Evolutionary conservation across 2,113 vertebrate species (phyloP), one percentile per base, ranked within the genome.

Genomic region (Oreochromis niloticus): DNA sequence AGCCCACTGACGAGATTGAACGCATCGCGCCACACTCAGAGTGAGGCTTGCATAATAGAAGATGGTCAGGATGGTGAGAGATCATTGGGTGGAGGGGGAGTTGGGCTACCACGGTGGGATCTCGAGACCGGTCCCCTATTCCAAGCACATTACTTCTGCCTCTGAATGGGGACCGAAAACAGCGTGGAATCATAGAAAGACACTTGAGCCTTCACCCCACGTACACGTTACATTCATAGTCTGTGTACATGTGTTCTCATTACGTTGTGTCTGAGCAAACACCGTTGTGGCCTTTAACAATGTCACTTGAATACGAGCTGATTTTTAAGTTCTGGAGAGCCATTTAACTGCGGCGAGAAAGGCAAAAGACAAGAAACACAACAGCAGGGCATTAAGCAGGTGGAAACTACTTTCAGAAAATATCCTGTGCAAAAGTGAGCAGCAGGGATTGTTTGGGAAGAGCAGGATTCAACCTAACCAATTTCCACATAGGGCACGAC

Each of bases 1-100:
- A n/a, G 73, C 71, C n/a, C 22, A 68, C 34, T 7, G 96, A 97
- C 50, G 97, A 97, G 85, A 98, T 96, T 96, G 78, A 97, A 94
- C 95, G 94, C 96, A 97, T 96, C 24, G 1, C 71, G 30, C 24
- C 6, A 75, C 82, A n/a, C 54, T 82, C 82, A 27, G 50, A 66
- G 63, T 68, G 86, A 90, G 82, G 90, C 87, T 92, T 92, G 91
- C 92, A 89, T 93, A 91, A 88, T 89, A 56, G 56, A 82, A 83
- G 80, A 83, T 83, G 86, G 91, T 71, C 56, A 79, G 52, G 83
- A 80, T 41, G 75, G 81, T 57, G 68, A 82, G 48, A 73, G 86
- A 32, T 78, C 34, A 82, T 13, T 9, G 41, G 6, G 6, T 16
- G 27, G 36, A 2, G 22, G 80, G 52, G 59, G 79, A 41, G n/a